Conservation (phyloP, 2,797 vertebrate genomes). For the Neoniphon sammara region DNA sequence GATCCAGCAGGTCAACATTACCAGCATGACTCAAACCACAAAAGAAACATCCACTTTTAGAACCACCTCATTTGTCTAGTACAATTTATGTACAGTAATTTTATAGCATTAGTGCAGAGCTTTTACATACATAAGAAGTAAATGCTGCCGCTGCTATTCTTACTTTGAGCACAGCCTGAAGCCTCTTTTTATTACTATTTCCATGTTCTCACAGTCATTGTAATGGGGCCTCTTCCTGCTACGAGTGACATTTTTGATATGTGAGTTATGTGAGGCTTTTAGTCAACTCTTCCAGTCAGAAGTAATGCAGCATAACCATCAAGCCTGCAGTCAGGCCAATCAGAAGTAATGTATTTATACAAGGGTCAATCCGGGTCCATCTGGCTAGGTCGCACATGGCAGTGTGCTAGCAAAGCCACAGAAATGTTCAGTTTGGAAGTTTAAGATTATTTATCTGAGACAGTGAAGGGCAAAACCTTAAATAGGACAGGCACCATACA, state of each 20-base stretch:
- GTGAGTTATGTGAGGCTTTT: constrained; percentile 59
- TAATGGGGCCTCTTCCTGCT: constrained; percentile 46
- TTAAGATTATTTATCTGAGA: too few species aligned
- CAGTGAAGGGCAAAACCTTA: too few species aligned
- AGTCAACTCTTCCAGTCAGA: constrained; percentile 57
- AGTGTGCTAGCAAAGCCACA: constrained; percentile 7
- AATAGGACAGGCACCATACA: too few species aligned
- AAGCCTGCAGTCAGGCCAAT: constrained; percentile 22
- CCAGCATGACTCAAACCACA: constrained; percentile 9
- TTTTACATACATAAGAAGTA: constrained; percentile 34
- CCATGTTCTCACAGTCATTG: constrained; percentile 50
- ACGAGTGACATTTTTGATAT: constrained; percentile 55
- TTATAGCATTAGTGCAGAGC: constrained; percentile 29
- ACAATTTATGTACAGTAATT: constrained; percentile 8
- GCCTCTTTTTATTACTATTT: constrained; percentile 48
- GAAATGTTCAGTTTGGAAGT: too few species aligned
- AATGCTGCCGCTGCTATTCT: constrained; percentile 23
- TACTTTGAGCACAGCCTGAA: constrained; percentile 55
- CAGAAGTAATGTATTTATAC: constrained; percentile 35
- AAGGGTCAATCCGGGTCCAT: constrained; percentile 48
- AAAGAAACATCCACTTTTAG: neutral
- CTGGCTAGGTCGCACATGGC: constrained; percentile 27
- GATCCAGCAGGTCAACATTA: neutral
- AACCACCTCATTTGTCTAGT: constrained; percentile 5
- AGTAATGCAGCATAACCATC: constrained; percentile 44